These are phyloP conservation scores for Pongo abelii DNA, from an alignment of 2,113 vertebrate genomes.

Conservation along the genomic window DNA sequence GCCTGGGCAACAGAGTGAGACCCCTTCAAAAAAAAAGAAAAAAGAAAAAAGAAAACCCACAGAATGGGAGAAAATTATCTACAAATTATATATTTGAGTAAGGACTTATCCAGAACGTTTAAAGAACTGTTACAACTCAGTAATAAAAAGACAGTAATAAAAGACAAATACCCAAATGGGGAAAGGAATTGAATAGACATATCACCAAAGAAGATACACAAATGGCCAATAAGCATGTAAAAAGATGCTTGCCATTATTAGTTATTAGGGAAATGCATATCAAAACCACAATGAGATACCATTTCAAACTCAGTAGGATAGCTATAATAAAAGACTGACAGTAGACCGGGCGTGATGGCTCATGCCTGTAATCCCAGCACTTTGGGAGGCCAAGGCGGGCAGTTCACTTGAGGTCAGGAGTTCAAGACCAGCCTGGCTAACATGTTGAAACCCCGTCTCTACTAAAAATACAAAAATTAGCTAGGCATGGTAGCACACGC, in stretches of 20 bases:
- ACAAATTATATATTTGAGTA: too few species aligned
- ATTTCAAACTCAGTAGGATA: background rate
- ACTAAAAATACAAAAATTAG: too few species aligned
- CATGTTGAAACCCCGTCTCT: too few species aligned
- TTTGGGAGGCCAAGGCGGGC: background rate
- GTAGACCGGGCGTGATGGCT: fast-evolving
- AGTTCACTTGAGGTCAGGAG: background rate
- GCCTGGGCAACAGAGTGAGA: too few species aligned
- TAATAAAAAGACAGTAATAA: background rate
- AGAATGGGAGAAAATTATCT: too few species aligned
- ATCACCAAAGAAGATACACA: background rate
- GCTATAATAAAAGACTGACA: background rate
- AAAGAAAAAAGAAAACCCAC: too few species aligned
- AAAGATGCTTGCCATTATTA: background rate
- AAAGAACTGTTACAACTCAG: background rate
- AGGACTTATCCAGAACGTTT: background rate
- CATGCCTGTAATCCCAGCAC: background rate
- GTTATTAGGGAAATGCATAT: background rate
- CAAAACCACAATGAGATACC: background rate
- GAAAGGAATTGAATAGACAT: conserved; percentile 5
- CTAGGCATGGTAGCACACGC: too few species aligned
- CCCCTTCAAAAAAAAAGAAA: too few species aligned
- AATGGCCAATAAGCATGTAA: background rate
- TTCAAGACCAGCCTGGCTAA: background rate
- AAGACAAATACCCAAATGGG: background rate